A percentile compares a stretch with the other conserved stretches of the same genome.
phyloP scores from a whole-genome alignment of 1,140 invertebrate species.

The Epicauta chinensis region DNA sequence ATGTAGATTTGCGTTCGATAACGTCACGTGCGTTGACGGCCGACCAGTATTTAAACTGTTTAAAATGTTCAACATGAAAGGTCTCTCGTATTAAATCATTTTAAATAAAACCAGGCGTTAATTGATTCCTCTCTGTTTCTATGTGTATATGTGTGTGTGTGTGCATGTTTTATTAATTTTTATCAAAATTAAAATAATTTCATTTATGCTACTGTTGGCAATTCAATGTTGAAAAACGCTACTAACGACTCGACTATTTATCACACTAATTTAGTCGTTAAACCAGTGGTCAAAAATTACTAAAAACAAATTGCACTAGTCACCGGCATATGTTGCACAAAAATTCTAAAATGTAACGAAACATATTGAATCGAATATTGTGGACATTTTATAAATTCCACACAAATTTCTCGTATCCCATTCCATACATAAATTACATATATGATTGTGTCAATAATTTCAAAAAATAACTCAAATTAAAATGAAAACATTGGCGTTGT shows the following conservation, averaged over 20 bases:
- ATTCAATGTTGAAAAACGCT: too few relatives aligned
- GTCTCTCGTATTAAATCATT: too few relatives aligned
- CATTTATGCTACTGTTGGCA: too few relatives aligned
- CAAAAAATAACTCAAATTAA: slow-evolving; percentile 8
- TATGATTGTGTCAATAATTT: not conserved
- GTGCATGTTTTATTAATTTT: too few relatives aligned
- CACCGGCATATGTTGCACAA: slow-evolving; percentile 5
- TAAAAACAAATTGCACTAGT: slow-evolving; percentile 12
- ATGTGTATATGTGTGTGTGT: too few relatives aligned
- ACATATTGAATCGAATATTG: not conserved
- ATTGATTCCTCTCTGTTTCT: too few relatives aligned
- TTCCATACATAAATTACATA: slow-evolving; percentile 4
- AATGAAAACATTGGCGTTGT: not conserved
- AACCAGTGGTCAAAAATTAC: slow-evolving; percentile 8
- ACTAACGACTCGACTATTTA: slow-evolving; percentile 3
- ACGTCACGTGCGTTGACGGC: slow-evolving; percentile 6
- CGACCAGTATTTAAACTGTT: too few relatives aligned
- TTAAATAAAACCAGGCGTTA: too few relatives aligned
- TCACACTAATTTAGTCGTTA: slow-evolving; percentile 9
- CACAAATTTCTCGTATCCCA: slow-evolving; percentile 3
- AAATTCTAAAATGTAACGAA: too few relatives aligned
- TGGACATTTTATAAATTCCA: not conserved
- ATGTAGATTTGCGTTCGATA: slow-evolving; percentile 13
- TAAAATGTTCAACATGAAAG: too few relatives aligned
- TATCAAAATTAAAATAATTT: too few relatives aligned